Base-by-base conservation (phyloP, 2,888 invertebrate species). In the Taenaris catops region DNA sequence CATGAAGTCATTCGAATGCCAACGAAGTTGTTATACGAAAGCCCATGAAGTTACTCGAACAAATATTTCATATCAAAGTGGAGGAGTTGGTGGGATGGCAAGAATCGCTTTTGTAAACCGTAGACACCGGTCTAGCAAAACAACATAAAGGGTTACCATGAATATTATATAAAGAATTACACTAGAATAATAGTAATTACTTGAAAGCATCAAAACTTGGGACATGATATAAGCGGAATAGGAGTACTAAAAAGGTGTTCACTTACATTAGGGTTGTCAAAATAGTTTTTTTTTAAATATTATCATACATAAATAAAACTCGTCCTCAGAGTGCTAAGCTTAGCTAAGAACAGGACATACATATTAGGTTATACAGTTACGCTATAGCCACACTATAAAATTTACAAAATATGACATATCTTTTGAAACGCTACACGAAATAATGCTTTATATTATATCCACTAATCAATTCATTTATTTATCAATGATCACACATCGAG, bases 351-450 rank as follows among this genome's bases (percentile, higher is more conserved):
- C 73, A 72, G 65, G 65, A 76, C 70, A 78, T 74, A 79, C 59
- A 79, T 68, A 62, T 69, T n/a, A 78, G 76, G 57, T 73, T 78
- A 81, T 58, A 79, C 60, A 69, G 60, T 74, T 63, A 68, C 63
- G 74, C 74, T 79, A 76, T 74, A 84, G 83, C 81, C 66, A 83
- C 69, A 74, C 83, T 84, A 86, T 84, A 86, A 84, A 86, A 84
- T 86, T 84, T 86, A 86, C 84, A 86, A 86, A 86, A 86, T 86
- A 86, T 86, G 83, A 86, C 84, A 81, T 86, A 80, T 81, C 75
- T 78, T 81, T 73, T 70, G 84, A 79, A 71, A 80, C 63, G 75
- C 83, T 83, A 84, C 79, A 73, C 64, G 79, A 83, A 79, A 79
- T 80, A 75, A 81, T 80, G 70, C 57, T 67, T 71, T 58, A 64